Evolutionary conservation across 1,140 invertebrate species (phyloP).

Genomic region (Condylostylus longicornis): DNA sequence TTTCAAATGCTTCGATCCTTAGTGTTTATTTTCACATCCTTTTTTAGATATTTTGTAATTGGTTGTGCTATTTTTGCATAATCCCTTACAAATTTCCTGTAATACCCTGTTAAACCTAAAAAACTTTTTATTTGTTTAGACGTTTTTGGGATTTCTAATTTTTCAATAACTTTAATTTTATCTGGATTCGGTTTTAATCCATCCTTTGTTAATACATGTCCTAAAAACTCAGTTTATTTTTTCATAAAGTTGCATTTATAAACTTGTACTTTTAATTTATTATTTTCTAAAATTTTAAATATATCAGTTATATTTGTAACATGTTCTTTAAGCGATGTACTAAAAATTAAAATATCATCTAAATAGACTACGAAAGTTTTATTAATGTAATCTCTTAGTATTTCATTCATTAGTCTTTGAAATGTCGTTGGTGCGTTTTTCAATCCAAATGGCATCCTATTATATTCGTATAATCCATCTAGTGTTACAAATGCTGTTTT

Average conservation of each 20-base stretch:
- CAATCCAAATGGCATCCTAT: slow-evolving; percentile 32
- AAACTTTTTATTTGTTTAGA: slow-evolving; percentile 14
- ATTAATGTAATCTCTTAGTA: slow-evolving; percentile 23
- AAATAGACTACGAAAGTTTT: slow-evolving; percentile 27
- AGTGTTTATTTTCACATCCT: slow-evolving; percentile 12
- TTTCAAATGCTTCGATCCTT: slow-evolving; percentile 27
- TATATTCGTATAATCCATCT: slow-evolving; percentile 28
- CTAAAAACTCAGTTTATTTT: slow-evolving; percentile 5
- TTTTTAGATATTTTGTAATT: slow-evolving; percentile 4
- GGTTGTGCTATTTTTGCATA: slow-evolving; percentile 8
- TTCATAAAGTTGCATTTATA: slow-evolving; percentile 22
- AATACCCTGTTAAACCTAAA: slow-evolving; percentile 22
- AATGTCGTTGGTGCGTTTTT: slow-evolving; percentile 33
- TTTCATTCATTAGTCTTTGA: slow-evolving; percentile 29
- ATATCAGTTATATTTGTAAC: slow-evolving; percentile 19
- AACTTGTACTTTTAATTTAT: slow-evolving; percentile 17
- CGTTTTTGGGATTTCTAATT: slow-evolving; percentile 11
- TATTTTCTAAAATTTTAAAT: slow-evolving; percentile 21
- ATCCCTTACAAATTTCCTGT: slow-evolving; percentile 11
- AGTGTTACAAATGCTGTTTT: slow-evolving; percentile 35
- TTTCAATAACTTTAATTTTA: slow-evolving; percentile 11
- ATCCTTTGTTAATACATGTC: slow-evolving; percentile 7
- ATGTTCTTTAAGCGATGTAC: slow-evolving; percentile 22
- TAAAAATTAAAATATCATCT: slow-evolving; percentile 32
- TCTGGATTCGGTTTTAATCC: slow-evolving; percentile 18